These are phyloP conservation scores for Bruchidius siliquastri DNA, from an alignment of 2,888 invertebrate genomes.

Conservation along the genomic window DNA sequence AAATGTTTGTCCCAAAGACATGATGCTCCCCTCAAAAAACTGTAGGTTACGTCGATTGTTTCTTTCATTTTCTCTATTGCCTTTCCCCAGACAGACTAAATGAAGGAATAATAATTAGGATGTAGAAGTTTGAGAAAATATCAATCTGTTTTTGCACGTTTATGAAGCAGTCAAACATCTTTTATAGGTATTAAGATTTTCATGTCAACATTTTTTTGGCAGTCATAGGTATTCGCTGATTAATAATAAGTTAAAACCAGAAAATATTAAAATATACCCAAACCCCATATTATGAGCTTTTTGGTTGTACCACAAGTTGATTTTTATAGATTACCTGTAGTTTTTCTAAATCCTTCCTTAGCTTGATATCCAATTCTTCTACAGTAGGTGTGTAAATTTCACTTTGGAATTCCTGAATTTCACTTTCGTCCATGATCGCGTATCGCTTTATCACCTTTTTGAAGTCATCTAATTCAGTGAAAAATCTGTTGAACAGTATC, in stretches of 20 bases:
- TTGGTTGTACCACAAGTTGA: too few relatives aligned
- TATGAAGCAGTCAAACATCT: too few relatives aligned
- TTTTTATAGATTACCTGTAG: neutral
- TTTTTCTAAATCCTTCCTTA: constrained; percentile 16
- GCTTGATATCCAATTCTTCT: constrained; percentile 21
- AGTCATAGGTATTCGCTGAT: too few relatives aligned
- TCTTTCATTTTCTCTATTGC: constrained; percentile 20
- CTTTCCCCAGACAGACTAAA: constrained; percentile 27
- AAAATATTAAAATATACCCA: too few relatives aligned
- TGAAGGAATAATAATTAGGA: constrained; percentile 1
- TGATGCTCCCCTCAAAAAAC: constrained; percentile 26
- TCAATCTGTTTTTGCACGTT: too few relatives aligned
- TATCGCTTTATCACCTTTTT: constrained; percentile 14
- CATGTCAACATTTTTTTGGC: too few relatives aligned
- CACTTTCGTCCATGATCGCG: constrained; percentile 13
- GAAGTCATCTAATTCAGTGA: constrained; percentile 28
- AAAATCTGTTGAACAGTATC: constrained; percentile 32
- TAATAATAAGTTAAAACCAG: too few relatives aligned
- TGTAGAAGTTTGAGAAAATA: neutral
- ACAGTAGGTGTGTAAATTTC: constrained; percentile 28
- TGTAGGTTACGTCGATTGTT: constrained; percentile 22
- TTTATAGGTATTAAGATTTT: too few relatives aligned
- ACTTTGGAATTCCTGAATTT: constrained; percentile 17
- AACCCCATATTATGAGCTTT: too few relatives aligned
- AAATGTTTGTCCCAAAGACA: constrained; percentile 36